Percentiles rank a stretch among this genome's conserved stretches.
Evolutionary conservation across 2,888 invertebrate species (phyloP).

Genomic region (Synanthedon myopaeformis): DNA sequence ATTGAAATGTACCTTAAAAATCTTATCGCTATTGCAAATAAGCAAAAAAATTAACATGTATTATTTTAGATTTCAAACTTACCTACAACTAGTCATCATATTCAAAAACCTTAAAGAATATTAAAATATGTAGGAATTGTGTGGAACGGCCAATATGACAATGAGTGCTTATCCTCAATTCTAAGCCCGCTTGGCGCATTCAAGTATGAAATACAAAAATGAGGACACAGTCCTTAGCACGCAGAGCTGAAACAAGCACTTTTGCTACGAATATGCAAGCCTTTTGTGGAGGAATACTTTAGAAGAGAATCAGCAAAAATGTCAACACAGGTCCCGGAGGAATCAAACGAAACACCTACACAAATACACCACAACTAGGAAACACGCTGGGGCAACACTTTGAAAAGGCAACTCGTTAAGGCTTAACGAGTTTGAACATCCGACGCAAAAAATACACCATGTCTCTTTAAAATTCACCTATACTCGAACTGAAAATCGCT

Average conservation of each 20-base stretch:
- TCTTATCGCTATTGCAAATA: too few relatives aligned
- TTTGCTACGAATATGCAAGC: background rate
- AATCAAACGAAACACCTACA: background rate
- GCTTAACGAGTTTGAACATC: background rate
- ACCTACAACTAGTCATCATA: too few relatives aligned
- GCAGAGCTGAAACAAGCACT: background rate
- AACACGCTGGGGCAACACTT: background rate
- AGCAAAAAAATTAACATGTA: too few relatives aligned
- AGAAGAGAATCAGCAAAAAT: background rate
- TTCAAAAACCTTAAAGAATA: too few relatives aligned
- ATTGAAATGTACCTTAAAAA: too few relatives aligned
- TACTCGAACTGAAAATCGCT: background rate
- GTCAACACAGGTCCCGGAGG: background rate
- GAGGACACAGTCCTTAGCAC: background rate
- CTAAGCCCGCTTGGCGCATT: background rate
- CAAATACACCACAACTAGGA: background rate
- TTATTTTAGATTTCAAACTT: too few relatives aligned
- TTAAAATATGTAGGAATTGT: background rate
- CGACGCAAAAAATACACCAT: background rate
- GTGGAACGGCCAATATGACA: background rate
- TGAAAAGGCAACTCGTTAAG: background rate
- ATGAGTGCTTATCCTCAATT: background rate
- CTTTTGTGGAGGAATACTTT: background rate
- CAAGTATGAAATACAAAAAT: background rate
- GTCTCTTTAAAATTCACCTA: background rate